Evolutionary conservation across 2,888 invertebrate genomes (phyloP), one percentile per base, ranked within the genome.

Genomic region (Tachystola acroxantha): DNA sequence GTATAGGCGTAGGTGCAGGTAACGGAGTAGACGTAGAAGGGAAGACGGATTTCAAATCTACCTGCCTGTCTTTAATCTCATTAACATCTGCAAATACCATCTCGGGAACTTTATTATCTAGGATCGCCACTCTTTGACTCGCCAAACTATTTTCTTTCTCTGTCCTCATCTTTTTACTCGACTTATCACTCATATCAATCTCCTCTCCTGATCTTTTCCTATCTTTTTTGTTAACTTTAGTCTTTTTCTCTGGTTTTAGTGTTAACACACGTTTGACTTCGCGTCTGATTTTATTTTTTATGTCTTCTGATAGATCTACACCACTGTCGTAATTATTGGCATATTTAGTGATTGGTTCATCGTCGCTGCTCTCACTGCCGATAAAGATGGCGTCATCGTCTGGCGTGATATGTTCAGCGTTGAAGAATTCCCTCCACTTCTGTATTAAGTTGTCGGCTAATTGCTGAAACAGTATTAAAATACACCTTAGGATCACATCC

Each of bases 271-370:
- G 57, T 0, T 49, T 46, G 0, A 82, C 63, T 51, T 37, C 37
- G 7, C 60, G 53, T 1, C 66, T 44, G 38, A 85, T 75, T 19
- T 49, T 54, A 0, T 41, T 42, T 50, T 80, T 82, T 0, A 70
- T 57, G 16, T 79, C 72, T 25, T 80, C 75, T 0, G 74, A 49
- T 9, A 84, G 41, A 11, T 79, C 74, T 0, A 74, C 40, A 0
- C 68, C 66, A 12, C 65, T 68, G 37, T 77, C 74, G 41, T 66
- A 59, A 35, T 68, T 68, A 37, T 58, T 70, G 0, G 58, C 49
- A 35, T 78, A 82, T 48, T 76, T 81, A 1, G 66, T 81, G 16
- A 84, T 82, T 0, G 84, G 84, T 28, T 82, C 80, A 48, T 85
- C 84, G 33, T 82, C 82, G 39, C 78, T 79, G 10, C 64, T 64